A percentile compares a stretch with the other conserved stretches of the same genome.
Conservation (phyloP, 1,140 invertebrate species). For the Cydia fagiglandana region DNA sequence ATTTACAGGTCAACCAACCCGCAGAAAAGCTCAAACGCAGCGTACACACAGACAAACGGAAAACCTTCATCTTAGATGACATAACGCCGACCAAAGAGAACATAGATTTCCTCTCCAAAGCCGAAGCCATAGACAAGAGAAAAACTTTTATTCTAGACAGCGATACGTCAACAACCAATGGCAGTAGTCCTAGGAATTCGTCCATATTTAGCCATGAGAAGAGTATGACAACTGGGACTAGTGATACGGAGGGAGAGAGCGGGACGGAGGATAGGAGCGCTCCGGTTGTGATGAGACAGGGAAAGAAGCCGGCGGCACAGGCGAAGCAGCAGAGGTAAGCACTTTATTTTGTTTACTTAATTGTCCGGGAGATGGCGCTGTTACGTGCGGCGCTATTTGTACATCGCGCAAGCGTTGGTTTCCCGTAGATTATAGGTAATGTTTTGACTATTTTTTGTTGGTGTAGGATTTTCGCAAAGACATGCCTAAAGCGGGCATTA, state of each 20-base stretch:
- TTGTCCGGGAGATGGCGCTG: neutral
- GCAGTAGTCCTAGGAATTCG: constrained; percentile 72
- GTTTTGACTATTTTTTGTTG: neutral
- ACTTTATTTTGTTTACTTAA: neutral
- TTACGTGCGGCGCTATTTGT: neutral
- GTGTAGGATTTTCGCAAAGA: too few relatives aligned
- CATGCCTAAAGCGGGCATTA: too few relatives aligned
- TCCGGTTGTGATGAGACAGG: constrained; percentile 62
- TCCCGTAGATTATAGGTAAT: neutral
- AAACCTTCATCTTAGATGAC: constrained; percentile 64
- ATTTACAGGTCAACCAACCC: constrained; percentile 58
- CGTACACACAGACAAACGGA: constrained; percentile 55
- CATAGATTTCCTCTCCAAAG: constrained; percentile 58
- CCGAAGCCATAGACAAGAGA: constrained; percentile 62
- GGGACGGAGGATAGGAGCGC: constrained; percentile 63
- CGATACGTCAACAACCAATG: constrained; percentile 74
- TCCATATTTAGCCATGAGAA: constrained; percentile 74
- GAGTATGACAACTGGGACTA: constrained; percentile 57
- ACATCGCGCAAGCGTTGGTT: constrained; percentile 5
- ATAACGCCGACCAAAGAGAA: constrained; percentile 67
- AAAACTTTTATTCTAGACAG: constrained; percentile 73
- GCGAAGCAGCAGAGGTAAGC: constrained; percentile 64
- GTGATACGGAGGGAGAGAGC: constrained; percentile 70
- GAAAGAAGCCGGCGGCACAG: constrained; percentile 49
- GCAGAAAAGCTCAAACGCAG: constrained; percentile 56